These are phyloP conservation scores for Ctena decussata DNA, from an alignment of 2,888 invertebrate species.

Conservation along the genomic window DNA sequence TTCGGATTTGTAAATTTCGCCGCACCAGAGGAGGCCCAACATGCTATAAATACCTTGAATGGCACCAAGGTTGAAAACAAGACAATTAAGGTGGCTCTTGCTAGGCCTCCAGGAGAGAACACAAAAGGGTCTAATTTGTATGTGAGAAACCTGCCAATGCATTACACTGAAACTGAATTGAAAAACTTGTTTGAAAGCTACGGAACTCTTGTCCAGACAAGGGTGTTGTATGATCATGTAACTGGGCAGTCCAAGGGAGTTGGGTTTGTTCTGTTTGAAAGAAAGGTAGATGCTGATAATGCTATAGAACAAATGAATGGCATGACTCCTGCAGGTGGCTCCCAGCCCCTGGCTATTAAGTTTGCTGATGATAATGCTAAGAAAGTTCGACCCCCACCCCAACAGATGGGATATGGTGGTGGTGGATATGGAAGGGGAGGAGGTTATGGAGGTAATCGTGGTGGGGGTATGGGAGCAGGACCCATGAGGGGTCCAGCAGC, in stretches of 20 bases:
- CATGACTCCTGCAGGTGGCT: conserved; percentile 94
- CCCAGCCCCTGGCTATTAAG: conserved; percentile 94
- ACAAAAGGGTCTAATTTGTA: conserved; percentile 98
- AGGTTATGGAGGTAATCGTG: conserved; percentile 6
- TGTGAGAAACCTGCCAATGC: conserved; percentile 94
- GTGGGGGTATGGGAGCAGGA: conserved; percentile 37
- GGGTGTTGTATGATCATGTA: conserved; percentile 95
- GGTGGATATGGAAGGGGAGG: conserved; percentile 29
- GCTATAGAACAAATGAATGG: conserved; percentile 94
- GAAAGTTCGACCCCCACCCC: conserved; percentile 75
- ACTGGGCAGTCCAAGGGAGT: conserved; percentile 96
- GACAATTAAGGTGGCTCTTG: conserved; percentile 97
- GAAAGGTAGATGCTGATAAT: conserved; percentile 95
- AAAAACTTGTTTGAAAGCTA: conserved; percentile 95
- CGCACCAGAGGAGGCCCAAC: conserved; percentile 94
- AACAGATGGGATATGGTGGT: conserved; percentile 22
- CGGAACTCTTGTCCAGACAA: conserved; percentile 96
- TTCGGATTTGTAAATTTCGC: conserved; percentile 98
- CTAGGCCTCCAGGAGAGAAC: conserved; percentile 96
- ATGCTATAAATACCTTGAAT: conserved; percentile 95
- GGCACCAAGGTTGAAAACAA: conserved; percentile 96
- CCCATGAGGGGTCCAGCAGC: conserved; percentile 48
- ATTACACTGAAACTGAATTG: conserved; percentile 91
- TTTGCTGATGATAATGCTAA: conserved; percentile 93
- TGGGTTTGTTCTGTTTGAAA: conserved; percentile 94